These are phyloP conservation scores for Dryococelus australis DNA, from an alignment of 2,888 invertebrate species.

Conservation along the genomic window DNA sequence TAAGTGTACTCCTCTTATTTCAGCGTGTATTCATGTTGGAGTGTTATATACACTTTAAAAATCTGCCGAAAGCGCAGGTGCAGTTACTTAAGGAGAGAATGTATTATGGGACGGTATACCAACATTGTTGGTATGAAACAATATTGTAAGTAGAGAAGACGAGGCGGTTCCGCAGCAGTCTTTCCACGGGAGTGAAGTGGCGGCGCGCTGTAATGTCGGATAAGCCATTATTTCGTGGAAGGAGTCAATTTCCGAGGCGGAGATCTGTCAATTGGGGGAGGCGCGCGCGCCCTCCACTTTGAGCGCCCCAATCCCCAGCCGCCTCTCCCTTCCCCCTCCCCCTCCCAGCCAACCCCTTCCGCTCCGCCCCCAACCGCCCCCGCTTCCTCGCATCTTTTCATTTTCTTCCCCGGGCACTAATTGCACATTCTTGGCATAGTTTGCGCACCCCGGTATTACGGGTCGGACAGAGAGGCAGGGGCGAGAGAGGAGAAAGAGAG, in stretches of 20 bases:
- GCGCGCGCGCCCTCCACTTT: not conserved
- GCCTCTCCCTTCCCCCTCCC: slow-evolving; percentile 21
- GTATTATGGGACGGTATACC: too few relatives aligned
- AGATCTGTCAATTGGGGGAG: slow-evolving; percentile 43
- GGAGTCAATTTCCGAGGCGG: slow-evolving; percentile 32
- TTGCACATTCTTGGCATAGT: slow-evolving; percentile 98
- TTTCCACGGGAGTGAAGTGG: not conserved
- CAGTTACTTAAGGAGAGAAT: too few relatives aligned
- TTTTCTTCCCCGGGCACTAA: slow-evolving; percentile 84
- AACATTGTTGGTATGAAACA: not conserved
- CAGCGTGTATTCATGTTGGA: too few relatives aligned
- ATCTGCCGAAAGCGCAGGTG: too few relatives aligned
- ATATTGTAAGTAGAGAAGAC: not conserved
- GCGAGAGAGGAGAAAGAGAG: not conserved
- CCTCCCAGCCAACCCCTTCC: slow-evolving; percentile 40
- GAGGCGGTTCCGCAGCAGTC: not conserved
- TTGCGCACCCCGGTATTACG: slow-evolving; percentile 57
- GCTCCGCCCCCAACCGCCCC: slow-evolving; percentile 55
- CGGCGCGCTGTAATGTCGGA: not conserved
- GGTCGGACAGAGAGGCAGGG: slow-evolving; percentile 34
- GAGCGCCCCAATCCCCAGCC: slow-evolving; percentile 18
- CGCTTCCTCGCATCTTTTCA: slow-evolving; percentile 72
- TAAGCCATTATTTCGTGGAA: slow-evolving; percentile 27
- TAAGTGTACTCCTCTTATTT: too few relatives aligned
- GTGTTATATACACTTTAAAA: too few relatives aligned